Evolutionary conservation across 2,888 invertebrate species (phyloP).

Genomic region (Polymixis flavicincta): DNA sequence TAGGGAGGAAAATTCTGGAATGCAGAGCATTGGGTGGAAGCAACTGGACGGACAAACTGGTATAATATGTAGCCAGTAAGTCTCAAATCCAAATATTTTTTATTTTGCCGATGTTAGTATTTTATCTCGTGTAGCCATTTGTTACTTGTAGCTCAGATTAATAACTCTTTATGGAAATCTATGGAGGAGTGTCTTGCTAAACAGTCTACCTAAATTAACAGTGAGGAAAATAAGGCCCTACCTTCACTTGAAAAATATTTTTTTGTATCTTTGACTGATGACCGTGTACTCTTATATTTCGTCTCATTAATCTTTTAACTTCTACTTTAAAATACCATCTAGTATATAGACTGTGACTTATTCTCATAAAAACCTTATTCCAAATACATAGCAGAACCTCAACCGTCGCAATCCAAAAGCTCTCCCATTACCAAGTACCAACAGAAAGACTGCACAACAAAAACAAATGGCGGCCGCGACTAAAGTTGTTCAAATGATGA

Average conservation of each 20-base stretch:
- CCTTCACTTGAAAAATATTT: not conserved
- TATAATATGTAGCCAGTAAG: not conserved
- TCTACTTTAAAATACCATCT: not conserved
- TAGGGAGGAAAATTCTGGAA: not conserved
- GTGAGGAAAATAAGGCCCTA: not conserved
- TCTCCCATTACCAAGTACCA: slow-evolving; percentile 14
- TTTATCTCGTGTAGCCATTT: not conserved
- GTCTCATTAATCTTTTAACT: not conserved
- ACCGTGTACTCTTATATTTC: not conserved
- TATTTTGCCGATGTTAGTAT: no score
- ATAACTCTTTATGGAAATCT: not conserved
- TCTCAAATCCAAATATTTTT: no score
- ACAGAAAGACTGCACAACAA: slow-evolving; percentile 43
- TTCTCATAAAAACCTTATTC: not conserved
- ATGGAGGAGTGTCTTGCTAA: not conserved
- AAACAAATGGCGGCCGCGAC: slow-evolving; percentile 44
- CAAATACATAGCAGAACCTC: slow-evolving; percentile 5
- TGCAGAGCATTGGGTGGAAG: no score
- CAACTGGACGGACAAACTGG: no score
- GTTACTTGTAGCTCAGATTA: not conserved
- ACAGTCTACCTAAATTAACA: not conserved
- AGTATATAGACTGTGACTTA: no score
- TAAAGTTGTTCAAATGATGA: slow-evolving; percentile 59
- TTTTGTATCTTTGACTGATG: not conserved
- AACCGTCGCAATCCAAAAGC: not conserved